These are phyloP conservation scores for Eupsittula cactorum DNA, from an alignment of 2,113 vertebrate genomes.

Conservation along the genomic window DNA sequence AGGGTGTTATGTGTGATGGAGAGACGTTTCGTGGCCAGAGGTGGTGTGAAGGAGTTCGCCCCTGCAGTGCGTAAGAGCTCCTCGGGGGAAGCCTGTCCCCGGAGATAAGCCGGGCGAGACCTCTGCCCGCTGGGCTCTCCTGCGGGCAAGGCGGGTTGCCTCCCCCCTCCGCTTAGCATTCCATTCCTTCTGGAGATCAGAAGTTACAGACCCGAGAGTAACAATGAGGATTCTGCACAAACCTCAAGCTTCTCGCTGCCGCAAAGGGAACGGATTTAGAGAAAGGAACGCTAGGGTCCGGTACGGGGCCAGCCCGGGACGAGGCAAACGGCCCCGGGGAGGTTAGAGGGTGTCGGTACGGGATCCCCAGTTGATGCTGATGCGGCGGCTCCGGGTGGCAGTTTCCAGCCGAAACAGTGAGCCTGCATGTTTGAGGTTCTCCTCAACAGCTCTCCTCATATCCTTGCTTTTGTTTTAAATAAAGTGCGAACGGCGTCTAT, in stretches of 20 bases:
- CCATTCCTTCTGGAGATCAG: background rate
- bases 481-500: background rate
- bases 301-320: background rate
- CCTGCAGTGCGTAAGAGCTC: background rate
- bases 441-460: background rate
- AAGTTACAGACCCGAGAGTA: background rate
- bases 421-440: background rate
- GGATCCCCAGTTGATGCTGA: background rate
- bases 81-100: background rate
- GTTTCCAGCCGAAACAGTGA: background rate
- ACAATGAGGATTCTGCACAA: background rate
- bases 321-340: background rate
- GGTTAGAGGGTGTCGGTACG: background rate
- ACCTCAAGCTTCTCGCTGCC: background rate
- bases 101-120: background rate
- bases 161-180: background rate
- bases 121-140: background rate
- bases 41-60: constrained; percentile 35
- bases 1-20: constrained; percentile 59
- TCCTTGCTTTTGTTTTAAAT: background rate
- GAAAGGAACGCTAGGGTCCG: background rate
- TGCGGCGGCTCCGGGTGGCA: background rate
- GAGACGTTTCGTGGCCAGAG: constrained; percentile 57
- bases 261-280: background rate
- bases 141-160: background rate